Evolutionary conservation across 2,113 vertebrate species (phyloP).

Genomic region (Dolichallabes microphthalmus): DNA sequence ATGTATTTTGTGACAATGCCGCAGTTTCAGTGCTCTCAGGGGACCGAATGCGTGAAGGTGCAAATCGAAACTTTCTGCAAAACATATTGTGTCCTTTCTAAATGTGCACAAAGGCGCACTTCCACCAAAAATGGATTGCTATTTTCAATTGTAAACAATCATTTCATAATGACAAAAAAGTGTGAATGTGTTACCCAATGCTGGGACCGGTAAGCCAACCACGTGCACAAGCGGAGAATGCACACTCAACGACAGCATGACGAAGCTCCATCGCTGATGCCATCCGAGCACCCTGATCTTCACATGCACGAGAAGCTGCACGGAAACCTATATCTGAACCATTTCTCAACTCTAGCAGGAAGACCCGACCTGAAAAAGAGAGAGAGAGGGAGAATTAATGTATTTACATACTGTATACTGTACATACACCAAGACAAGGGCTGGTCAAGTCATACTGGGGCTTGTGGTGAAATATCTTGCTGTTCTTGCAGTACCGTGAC

Average conservation of each 20-base stretch:
- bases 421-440: no score
- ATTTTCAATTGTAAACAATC: slow-evolving; percentile 19
- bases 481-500: no score
- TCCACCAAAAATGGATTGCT: not conserved
- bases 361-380: slow-evolving; percentile 80
- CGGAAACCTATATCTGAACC: slow-evolving; percentile 72
- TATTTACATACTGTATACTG: no score
- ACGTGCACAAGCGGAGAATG: slow-evolving; percentile 77
- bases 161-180: slow-evolving; percentile 1
- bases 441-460: no score
- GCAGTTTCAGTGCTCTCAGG: slow-evolving; percentile 33
- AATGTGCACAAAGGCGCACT: not conserved
- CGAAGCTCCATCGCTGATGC: slow-evolving; percentile 81
- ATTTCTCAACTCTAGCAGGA: slow-evolving; percentile 78
- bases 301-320: slow-evolving; percentile 77
- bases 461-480: no score
- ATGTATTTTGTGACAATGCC: slow-evolving; percentile 42
- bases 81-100: slow-evolving; percentile 24
- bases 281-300: slow-evolving; percentile 74
- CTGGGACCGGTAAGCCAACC: slow-evolving; percentile 84
- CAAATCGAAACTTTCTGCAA: slow-evolving; percentile 44
- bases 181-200: slow-evolving; percentile 74
- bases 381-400: slow-evolving; percentile 1
- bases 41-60: slow-evolving; percentile 33
- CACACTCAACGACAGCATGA: slow-evolving; percentile 81